These are phyloP conservation scores for Scaptomyza caliginosa DNA, from an alignment of 2,888 invertebrate species.

Conservation along the genomic window DNA sequence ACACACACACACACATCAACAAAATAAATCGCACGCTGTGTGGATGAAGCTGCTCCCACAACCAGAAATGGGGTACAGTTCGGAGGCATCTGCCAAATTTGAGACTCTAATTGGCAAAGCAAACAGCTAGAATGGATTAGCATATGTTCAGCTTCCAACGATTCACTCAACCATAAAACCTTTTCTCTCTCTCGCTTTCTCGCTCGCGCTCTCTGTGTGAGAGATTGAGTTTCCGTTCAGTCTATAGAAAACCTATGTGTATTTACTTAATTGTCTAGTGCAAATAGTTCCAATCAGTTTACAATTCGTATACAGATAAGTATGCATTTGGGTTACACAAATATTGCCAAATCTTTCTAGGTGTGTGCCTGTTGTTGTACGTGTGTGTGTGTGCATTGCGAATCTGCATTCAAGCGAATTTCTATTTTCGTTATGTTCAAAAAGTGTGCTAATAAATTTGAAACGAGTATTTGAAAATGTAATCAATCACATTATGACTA, in stretches of 20 bases:
- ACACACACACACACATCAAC: too few relatives aligned
- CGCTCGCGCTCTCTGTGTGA: neutral
- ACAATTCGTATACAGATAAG: neutral
- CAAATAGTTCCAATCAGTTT: slow-evolving; percentile 17
- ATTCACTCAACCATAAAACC: slow-evolving; percentile 45
- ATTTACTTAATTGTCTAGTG: slow-evolving; percentile 1
- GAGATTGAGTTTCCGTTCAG: neutral
- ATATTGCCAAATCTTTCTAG: slow-evolving; percentile 47
- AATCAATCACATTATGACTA: slow-evolving; percentile 20
- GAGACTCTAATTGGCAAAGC: slow-evolving; percentile 62
- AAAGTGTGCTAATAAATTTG: slow-evolving; percentile 38
- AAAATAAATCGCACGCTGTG: slow-evolving; percentile 19
- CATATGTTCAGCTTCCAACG: slow-evolving; percentile 5
- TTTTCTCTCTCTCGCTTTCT: neutral
- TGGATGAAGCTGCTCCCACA: neutral
- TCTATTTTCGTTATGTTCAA: slow-evolving; percentile 7
- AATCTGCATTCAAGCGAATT: slow-evolving; percentile 16
- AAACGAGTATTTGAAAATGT: slow-evolving; percentile 6
- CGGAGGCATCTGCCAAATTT: slow-evolving; percentile 32
- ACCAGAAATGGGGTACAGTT: neutral
- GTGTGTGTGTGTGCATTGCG: slow-evolving; percentile 2
- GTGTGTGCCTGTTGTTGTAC: slow-evolving; percentile 11
- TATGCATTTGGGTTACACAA: slow-evolving; percentile 59
- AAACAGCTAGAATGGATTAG: slow-evolving; percentile 32
- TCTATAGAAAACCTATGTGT: neutral